Evolutionary conservation across 1,140 invertebrate species (phyloP), one percentile per base, ranked within the genome.

Genomic region (Solenopsis fugax): DNA sequence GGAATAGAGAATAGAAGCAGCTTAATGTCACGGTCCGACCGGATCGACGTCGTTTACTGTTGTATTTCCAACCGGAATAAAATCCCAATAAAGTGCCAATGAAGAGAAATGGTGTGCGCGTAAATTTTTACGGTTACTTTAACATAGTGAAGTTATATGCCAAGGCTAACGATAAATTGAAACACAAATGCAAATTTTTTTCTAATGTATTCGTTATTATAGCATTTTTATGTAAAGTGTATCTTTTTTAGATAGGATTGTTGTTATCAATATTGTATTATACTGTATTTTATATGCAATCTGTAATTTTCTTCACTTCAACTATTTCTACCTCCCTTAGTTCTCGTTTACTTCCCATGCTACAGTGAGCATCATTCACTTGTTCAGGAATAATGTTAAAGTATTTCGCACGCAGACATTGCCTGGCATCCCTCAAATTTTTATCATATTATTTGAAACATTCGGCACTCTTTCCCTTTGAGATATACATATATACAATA

Each of bases 11-110:
- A 75, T 58, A 84, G 80, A 62, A 54, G 24, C 80, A 24, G 69
- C 80, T 84, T 84, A 84, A 84, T 84, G 80, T 84, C 80, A 75
- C 80, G 6, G 24, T 29, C 24, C 80, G 41, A 84, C 29, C 56
- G 69, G 69, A 75, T 84, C 80, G 54, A 75, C 80, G 80, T 84
- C 80, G n/a, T 84, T 60, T 58, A 75, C 69, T 60, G 48, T 54
- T 73, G 67, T 73, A 50, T 75, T 75, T 84, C 54, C 80, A 58
- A 84, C 24, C 21, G 60, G 80, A 84, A 60, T 84, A 73, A 84
- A 84, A 73, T 73, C 18, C 80, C 67, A 84, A 60, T 73, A 71
- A 84, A 84, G 24, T 73, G 69, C 54, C 41, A 60, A 52, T 60
- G 56, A 84, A 73, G 24, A 69, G 21, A 24, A 50, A 69, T 50